phyloP scores from a whole-genome alignment of 2,113 vertebrate species.

The Eptesicus fuscus region DNA sequence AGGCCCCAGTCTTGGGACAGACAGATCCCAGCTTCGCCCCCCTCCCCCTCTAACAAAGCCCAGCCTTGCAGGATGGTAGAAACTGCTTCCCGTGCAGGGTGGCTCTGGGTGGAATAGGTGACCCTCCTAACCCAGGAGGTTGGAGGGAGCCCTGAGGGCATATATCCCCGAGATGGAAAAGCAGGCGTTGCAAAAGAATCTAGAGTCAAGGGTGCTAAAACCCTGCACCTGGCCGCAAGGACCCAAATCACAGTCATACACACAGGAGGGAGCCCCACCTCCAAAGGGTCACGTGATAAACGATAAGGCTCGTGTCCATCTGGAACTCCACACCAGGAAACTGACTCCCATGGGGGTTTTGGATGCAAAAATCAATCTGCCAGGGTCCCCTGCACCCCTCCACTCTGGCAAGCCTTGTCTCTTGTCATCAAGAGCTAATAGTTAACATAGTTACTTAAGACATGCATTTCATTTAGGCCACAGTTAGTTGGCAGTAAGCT shows the following conservation, averaged over 20 bases:
- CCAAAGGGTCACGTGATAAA: not conserved
- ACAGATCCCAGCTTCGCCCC: not conserved
- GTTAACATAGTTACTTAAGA: constrained; percentile 29
- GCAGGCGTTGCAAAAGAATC: not conserved
- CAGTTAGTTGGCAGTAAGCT: not conserved
- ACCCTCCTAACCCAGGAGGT: not conserved
- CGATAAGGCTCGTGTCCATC: not conserved
- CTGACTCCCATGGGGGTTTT: not conserved
- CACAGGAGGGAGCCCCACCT: not conserved
- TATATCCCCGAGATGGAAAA: not conserved
- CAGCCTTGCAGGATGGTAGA: too few relatives aligned
- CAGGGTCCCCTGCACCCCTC: not conserved
- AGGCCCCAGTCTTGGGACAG: not conserved
- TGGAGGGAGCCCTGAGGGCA: not conserved
- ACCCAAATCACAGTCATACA: not conserved
- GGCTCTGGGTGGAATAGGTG: not conserved
- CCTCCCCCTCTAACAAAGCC: not conserved
- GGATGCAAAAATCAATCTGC: not conserved
- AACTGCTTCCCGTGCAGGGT: not conserved
- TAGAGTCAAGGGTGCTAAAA: not conserved
- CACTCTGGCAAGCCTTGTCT: not conserved
- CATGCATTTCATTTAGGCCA: constrained; percentile 8
- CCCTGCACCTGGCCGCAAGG: not conserved
- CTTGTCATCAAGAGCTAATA: not conserved
- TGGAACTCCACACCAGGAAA: not conserved